phyloP scores from a whole-genome alignment of 2,113 vertebrate species.

The Brienomyrus brachyistius region DNA sequence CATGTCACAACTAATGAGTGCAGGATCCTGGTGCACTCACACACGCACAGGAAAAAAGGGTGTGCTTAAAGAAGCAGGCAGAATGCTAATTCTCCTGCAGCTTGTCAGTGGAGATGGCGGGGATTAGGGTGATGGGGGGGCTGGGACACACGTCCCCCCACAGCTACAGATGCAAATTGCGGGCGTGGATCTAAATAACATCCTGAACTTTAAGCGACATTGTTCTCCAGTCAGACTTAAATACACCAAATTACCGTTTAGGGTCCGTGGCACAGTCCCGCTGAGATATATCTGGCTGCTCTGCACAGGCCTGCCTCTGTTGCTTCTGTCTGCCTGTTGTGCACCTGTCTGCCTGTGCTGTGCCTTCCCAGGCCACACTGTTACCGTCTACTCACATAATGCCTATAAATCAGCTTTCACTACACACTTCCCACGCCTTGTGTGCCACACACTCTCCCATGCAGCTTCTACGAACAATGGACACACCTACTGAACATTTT shows the following conservation, averaged over 20 bases:
- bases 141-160: background rate
- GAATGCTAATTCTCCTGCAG: background rate
- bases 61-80: background rate
- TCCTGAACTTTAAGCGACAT: background rate
- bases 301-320: background rate
- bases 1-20: slow-evolving; percentile 12
- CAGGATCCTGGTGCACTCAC: background rate
- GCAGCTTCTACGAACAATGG: background rate
- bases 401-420: background rate
- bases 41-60: background rate
- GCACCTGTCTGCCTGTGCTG: background rate
- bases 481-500: background rate
- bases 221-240: background rate
- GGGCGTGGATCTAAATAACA: background rate
- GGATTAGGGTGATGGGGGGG: background rate
- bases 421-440: background rate
- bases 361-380: background rate
- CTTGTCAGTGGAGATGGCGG: background rate
- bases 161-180: slow-evolving; percentile 7
- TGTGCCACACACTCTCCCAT: background rate
- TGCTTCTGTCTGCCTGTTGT: background rate
- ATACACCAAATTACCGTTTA: background rate
- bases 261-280: background rate
- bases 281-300: background rate
- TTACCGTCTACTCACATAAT: background rate